Percentiles rank a stretch among this genome's conserved stretches.
Conservation (phyloP, 1,140 invertebrate genomes). For the Heliconius nattereri region DNA sequence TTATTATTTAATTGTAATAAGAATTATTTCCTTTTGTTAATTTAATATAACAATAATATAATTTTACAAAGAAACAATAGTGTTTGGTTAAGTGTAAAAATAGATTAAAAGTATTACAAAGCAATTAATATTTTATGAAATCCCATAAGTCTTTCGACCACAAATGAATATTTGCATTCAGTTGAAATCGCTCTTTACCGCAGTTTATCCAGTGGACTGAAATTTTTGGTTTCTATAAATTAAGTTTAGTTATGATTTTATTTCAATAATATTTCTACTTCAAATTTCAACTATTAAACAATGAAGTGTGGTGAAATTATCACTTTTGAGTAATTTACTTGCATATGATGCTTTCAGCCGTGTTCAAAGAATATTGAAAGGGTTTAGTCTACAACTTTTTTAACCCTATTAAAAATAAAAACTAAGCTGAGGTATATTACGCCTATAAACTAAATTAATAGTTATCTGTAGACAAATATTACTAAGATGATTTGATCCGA, state of each 20-base stretch:
- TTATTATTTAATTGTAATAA: no score
- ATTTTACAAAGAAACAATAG: not conserved
- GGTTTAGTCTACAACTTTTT: no score
- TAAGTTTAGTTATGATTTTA: slow-evolving; percentile 13
- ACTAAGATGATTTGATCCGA: no score
- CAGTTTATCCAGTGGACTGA: slow-evolving; percentile 15
- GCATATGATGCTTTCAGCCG: no score
- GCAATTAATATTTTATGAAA: slow-evolving; percentile 1
- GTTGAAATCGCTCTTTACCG: slow-evolving; percentile 15
- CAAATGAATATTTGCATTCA: slow-evolving; percentile 24
- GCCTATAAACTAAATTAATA: no score
- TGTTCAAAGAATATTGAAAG: no score
- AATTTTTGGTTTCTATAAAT: slow-evolving; percentile 13
- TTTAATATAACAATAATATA: no score
- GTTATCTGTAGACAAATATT: no score
- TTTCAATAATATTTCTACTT: not conserved
- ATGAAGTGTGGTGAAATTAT: not conserved
- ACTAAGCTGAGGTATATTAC: no score
- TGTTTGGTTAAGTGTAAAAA: not conserved
- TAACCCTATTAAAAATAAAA: no score
- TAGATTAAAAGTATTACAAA: not conserved
- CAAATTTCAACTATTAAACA: not conserved
- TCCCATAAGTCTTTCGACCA: slow-evolving; percentile 15
- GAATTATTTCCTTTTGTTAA: no score
- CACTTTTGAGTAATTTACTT: no score